Percentiles rank a stretch among this genome's conserved stretches.
Evolutionary conservation across 2,113 vertebrate genomes (phyloP).

Genomic region (Porphyrio hochstetteri): DNA sequence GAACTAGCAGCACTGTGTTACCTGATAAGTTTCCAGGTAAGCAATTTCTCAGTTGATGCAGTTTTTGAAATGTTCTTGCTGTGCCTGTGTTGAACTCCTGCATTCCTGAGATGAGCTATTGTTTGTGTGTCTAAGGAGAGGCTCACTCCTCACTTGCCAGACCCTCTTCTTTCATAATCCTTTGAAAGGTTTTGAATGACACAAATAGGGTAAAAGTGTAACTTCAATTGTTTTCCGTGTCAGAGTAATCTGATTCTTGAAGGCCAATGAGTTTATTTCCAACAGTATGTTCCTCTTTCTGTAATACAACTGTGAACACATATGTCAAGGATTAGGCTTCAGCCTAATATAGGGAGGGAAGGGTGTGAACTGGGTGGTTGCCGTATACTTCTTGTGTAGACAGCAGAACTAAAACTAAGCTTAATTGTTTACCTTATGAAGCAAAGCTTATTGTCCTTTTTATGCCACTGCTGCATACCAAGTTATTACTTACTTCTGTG

Average conservation of each 20-base stretch:
- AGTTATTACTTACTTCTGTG: neutral
- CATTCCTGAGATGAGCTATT: neutral
- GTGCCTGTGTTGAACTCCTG: neutral
- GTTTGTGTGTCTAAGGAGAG: neutral
- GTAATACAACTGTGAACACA: neutral
- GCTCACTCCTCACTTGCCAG: neutral
- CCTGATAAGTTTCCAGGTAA: constrained; percentile 91
- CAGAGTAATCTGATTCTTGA: neutral
- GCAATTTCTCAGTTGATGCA: neutral
- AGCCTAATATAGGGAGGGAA: neutral
- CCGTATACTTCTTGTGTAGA: neutral
- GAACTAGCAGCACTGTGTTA: constrained; percentile 90
- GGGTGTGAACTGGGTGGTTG: neutral
- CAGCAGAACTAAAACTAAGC: neutral
- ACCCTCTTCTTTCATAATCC: neutral
- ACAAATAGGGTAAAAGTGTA: neutral
- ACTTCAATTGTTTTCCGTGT: neutral
- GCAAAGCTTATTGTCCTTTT: neutral
- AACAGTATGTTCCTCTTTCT: neutral
- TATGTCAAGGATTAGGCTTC: neutral
- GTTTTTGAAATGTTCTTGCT: neutral
- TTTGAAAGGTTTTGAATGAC: neutral
- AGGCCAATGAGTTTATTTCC: neutral
- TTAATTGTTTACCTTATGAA: neutral
- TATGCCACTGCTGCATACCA: neutral